phyloP scores from a whole-genome alignment of 2,888 invertebrate species.

The Alsophila aescularia region DNA sequence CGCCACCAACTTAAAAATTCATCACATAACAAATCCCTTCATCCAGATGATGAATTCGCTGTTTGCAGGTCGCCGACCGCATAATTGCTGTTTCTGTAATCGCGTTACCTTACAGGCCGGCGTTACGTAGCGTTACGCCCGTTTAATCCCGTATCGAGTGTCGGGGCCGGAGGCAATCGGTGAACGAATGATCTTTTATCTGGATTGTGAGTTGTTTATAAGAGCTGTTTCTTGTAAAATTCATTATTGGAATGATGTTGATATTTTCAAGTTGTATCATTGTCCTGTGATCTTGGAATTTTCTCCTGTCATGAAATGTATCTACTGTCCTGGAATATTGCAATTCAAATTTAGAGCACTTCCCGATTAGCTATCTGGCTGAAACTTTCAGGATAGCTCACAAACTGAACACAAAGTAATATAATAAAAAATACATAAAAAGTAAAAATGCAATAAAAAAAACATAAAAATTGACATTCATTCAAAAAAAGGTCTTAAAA shows the following conservation, averaged over 20 bases:
- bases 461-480: too few relatives aligned
- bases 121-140: slow-evolving; percentile 41
- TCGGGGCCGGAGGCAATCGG: neutral
- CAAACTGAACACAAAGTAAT: too few relatives aligned
- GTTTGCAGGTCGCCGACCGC: slow-evolving; percentile 33
- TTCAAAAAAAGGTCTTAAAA: too few relatives aligned
- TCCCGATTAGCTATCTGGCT: too few relatives aligned
- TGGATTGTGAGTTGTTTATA: neutral
- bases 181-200: slow-evolving; percentile 6
- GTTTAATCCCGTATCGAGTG: slow-evolving; percentile 38
- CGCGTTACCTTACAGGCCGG: slow-evolving; percentile 33
- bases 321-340: too few relatives aligned
- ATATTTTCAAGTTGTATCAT: too few relatives aligned
- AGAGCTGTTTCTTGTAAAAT: neutral
- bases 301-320: too few relatives aligned
- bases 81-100: slow-evolving; percentile 37
- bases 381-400: too few relatives aligned
- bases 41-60: slow-evolving; percentile 26
- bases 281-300: too few relatives aligned
- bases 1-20: neutral
- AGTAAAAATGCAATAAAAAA: too few relatives aligned
- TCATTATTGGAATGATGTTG: neutral
- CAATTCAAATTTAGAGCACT: too few relatives aligned
- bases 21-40: slow-evolving; percentile 10
- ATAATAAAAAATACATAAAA: too few relatives aligned